Evolutionary conservation across 2,888 invertebrate genomes (phyloP), one percentile per base, ranked within the genome.

Genomic region (Lasioglossum figueresi): DNA sequence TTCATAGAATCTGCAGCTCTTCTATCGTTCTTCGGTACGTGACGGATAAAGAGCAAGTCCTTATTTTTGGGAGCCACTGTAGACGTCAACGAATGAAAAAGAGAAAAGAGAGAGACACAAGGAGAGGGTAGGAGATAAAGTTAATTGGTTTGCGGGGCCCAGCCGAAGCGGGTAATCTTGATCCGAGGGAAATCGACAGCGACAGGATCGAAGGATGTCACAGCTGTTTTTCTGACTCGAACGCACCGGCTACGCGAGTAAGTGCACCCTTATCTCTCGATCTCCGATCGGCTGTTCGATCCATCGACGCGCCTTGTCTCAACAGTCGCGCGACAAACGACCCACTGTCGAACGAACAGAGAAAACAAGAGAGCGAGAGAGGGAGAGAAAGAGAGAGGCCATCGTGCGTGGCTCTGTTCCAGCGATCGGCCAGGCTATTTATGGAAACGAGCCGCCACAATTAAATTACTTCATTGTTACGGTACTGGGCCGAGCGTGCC

Each of bases 401-500:
- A 16, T 31, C 16, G 23, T 12, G 31, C 14, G 43, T 16, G 27
- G 43, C 12, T 27, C 63, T 48, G 19, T 66, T 79, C 43, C 75
- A 76, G 76, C 37, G 34, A 81, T 81, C 80, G 52, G 70, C 78
- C 79, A 16, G 48, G 83, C 89, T 86, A 89, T 85, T 89, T 89
- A 86, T 82, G 88, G 85, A 77, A 84, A 84, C 83, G 82, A 78
- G 68, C 80, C 83, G 63, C 82, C 81, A 79, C 89, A 88, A 88
- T 88, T 89, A 88, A 88, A 82, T 84, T 84, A 84, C 84, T 82
- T 76, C 66, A 86, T 87, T 82, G 88, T 80, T 72, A 31, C 48
- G 63, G 66, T 72, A 23, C 71, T 27, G 80, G 31, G 72, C 56
- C 76, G 76, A 77, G 86, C 79, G 71, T 76, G 76, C 80, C 85